These are phyloP conservation scores for Lobophora halterata DNA, from an alignment of 2,888 invertebrate species.

Conservation along the genomic window DNA sequence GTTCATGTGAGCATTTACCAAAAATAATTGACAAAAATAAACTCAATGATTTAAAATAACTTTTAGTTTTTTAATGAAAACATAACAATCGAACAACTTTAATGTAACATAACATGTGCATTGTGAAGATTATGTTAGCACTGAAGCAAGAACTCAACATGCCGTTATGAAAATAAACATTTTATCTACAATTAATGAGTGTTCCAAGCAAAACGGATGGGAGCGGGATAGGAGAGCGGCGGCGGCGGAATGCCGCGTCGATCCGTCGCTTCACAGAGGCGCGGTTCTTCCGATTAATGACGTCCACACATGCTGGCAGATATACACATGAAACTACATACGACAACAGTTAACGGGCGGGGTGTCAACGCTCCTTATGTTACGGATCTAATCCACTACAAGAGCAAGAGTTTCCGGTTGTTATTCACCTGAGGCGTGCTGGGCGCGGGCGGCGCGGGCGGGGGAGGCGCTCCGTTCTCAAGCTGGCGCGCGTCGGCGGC, in stretches of 20 bases:
- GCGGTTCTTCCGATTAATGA: slow-evolving; percentile 60
- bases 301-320: slow-evolving; percentile 70
- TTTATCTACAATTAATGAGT: slow-evolving; percentile 25
- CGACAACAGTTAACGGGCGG: slow-evolving; percentile 62
- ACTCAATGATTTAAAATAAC: no score
- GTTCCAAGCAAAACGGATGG: slow-evolving; percentile 43
- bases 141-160: slow-evolving; percentile 51
- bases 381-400: slow-evolving; percentile 72
- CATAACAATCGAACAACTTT: background rate
- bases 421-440: slow-evolving; percentile 68
- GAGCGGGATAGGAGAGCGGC: slow-evolving; percentile 40
- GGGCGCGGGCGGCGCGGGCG: slow-evolving; percentile 36
- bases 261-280: slow-evolving; percentile 23
- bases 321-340: slow-evolving; percentile 71
- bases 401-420: slow-evolving; percentile 59
- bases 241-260: slow-evolving; percentile 17
- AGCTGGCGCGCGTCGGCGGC: slow-evolving; percentile 32
- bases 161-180: slow-evolving; percentile 41
- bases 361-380: slow-evolving; percentile 53
- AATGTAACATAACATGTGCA: slow-evolving; percentile 3
- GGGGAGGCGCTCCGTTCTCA: slow-evolving; percentile 25
- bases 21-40: no score
- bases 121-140: slow-evolving; percentile 50
- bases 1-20: no score
- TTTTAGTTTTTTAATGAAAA: no score